Evolutionary conservation across 2,888 invertebrate genomes (phyloP).

Genomic region (Pomacea canaliculata): DNA sequence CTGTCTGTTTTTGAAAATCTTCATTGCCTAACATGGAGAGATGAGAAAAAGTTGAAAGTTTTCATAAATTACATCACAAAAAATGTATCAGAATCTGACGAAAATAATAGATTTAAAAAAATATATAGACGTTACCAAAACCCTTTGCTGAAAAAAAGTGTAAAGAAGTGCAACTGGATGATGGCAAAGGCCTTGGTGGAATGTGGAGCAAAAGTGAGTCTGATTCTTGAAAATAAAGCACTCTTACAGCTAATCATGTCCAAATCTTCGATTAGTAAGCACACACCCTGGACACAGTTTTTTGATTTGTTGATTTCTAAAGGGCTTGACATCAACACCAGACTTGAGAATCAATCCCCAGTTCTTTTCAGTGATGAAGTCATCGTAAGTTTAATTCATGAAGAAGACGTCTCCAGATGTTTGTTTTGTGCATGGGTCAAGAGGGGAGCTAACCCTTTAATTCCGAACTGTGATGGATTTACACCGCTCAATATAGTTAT

Average conservation of each 20-base stretch:
- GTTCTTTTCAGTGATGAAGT: too few relatives aligned
- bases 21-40: too few relatives aligned
- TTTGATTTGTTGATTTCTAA: background rate
- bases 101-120: too few relatives aligned
- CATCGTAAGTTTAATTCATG: too few relatives aligned
- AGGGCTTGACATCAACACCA: background rate
- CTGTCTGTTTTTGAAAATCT: background rate
- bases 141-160: too few relatives aligned
- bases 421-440: background rate
- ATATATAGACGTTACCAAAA: too few relatives aligned
- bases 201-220: background rate
- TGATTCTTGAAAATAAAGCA: too few relatives aligned
- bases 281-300: background rate
- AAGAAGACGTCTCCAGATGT: too few relatives aligned
- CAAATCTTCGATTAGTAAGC: too few relatives aligned
- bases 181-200: background rate
- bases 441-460: background rate
- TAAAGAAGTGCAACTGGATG: background rate
- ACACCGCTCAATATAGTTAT: background rate
- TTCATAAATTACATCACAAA: slow-evolving; percentile 1
- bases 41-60: background rate
- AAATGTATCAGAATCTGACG: background rate
- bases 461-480: too few relatives aligned
- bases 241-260: too few relatives aligned
- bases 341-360: background rate